phyloP scores from a whole-genome alignment of 2,888 invertebrate genomes.

The Amiota minor region DNA sequence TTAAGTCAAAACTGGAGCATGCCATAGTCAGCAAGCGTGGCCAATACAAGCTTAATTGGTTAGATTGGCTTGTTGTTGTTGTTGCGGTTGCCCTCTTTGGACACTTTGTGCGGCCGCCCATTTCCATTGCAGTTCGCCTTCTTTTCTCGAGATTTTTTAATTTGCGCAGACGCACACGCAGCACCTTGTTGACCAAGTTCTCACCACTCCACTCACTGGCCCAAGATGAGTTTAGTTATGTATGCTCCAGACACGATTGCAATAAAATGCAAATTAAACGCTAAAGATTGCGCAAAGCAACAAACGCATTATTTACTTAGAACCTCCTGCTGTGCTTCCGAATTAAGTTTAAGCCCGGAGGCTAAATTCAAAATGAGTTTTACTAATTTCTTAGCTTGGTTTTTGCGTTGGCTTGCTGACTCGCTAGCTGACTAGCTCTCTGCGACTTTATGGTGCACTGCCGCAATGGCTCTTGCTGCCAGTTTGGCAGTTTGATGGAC shows the following conservation, averaged over 20 bases:
- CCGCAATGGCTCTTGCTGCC: too few relatives aligned
- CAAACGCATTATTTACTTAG: conserved; percentile 73
- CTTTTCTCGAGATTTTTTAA: conserved; percentile 14
- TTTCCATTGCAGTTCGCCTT: not conserved
- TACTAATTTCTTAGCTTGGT: conserved; percentile 72
- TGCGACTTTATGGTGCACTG: not conserved
- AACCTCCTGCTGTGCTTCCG: conserved; percentile 83
- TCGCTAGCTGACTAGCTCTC: too few relatives aligned
- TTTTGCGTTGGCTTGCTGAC: conserved; percentile 5
- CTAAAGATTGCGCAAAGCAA: conserved; percentile 64
- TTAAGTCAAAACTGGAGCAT: conserved; percentile 56
- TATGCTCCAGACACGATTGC: conserved; percentile 43
- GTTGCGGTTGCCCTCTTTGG: conserved; percentile 1
- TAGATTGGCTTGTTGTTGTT: conserved; percentile 40
- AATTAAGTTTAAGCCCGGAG: conserved; percentile 83
- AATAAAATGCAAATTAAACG: conserved; percentile 73
- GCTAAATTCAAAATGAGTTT: conserved; percentile 77
- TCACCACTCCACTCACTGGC: not conserved
- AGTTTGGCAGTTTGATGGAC: conserved; percentile 51
- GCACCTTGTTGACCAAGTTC: conserved; percentile 14
- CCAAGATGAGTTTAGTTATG: not conserved
- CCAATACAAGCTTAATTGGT: conserved; percentile 67
- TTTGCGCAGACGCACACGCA: conserved; percentile 27
- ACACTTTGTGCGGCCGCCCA: conserved; percentile 30
- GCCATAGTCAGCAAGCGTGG: conserved; percentile 51